A percentile compares a stretch with the other conserved stretches of the same genome.
phyloP scores from a whole-genome alignment of 2,113 vertebrate genomes.

The Rostratula benghalensis region DNA sequence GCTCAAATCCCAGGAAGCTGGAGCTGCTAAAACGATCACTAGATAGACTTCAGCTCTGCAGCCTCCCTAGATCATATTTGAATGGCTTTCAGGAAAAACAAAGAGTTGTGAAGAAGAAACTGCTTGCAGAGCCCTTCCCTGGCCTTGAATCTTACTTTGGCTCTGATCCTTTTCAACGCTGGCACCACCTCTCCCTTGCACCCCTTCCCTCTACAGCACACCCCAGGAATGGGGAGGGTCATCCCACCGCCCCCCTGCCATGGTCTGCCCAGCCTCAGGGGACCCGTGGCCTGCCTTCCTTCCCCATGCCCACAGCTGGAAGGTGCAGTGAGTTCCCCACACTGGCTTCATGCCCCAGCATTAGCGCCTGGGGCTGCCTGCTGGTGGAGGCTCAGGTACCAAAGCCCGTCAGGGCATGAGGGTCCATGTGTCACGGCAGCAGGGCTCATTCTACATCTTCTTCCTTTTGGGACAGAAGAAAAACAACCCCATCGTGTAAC shows the following conservation, averaged over 20 bases:
- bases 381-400: neutral
- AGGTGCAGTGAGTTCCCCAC: neutral
- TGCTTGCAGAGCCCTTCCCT: neutral
- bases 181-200: neutral
- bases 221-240: neutral
- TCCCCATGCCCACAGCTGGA: rapidly evolving
- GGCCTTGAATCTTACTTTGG: neutral
- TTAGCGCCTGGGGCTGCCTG: rapidly evolving
- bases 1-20: neutral
- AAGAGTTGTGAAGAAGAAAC: neutral
- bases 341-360: neutral
- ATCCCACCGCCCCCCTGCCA: rapidly evolving
- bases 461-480: neutral
- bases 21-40: neutral
- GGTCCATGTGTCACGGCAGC: neutral
- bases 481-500: neutral
- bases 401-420: neutral
- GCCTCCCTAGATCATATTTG: neutral
- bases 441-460: neutral
- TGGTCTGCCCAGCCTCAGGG: neutral
- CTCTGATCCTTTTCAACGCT: neutral
- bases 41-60: neutral
- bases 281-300: neutral
- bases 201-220: neutral
- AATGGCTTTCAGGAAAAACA: neutral